Conservation (phyloP, 1,140 invertebrate species). For the Drosophila sucinea region DNA sequence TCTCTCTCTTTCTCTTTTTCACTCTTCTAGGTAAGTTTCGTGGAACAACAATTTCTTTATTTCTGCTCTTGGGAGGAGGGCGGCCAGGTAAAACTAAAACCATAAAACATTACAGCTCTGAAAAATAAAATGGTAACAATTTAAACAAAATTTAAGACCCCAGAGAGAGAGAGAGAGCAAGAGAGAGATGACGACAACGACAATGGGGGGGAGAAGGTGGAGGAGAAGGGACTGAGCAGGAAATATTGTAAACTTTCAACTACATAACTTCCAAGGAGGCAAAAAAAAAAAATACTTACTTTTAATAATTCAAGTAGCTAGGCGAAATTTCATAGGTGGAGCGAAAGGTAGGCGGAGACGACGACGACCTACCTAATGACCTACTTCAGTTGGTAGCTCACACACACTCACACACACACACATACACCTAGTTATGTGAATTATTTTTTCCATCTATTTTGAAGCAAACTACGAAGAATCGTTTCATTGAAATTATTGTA, state of each 20-base stretch:
- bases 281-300: conserved; percentile 49
- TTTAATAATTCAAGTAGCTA: conserved; percentile 80
- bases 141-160: conserved; percentile 35
- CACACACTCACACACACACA: conserved; percentile 5
- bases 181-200: neutral
- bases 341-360: conserved; percentile 11
- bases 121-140: conserved; percentile 19
- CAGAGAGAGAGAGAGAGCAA: neutral
- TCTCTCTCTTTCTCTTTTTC: conserved; percentile 9
- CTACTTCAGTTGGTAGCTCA: conserved; percentile 20
- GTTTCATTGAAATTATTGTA: too few relatives aligned
- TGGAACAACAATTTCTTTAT: conserved; percentile 16
- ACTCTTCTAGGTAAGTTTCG: conserved; percentile 52
- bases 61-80: neutral
- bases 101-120: conserved; percentile 24
- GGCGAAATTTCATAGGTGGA: neutral
- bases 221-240: neutral
- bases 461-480: too few relatives aligned
- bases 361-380: conserved; percentile 36
- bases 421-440: neutral
- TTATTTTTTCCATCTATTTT: too few relatives aligned
- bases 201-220: neutral
- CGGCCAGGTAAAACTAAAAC: conserved; percentile 11
- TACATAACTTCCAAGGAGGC: conserved; percentile 42
- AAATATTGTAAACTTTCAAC: conserved; percentile 42